phyloP scores from a whole-genome alignment of 2,888 invertebrate species.

The Tachina grossa region DNA sequence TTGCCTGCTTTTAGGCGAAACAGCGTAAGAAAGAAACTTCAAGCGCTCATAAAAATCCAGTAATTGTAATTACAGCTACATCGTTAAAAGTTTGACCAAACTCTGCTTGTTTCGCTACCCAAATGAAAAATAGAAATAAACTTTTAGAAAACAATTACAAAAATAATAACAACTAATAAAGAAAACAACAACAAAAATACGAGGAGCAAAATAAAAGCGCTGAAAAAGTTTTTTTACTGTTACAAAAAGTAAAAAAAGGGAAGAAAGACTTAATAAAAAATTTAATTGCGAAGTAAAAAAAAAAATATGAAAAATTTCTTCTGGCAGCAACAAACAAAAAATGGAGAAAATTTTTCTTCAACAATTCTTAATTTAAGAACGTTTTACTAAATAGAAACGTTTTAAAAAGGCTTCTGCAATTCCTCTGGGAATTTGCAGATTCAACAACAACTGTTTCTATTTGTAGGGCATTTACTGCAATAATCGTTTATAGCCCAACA shows the following conservation, averaged over 20 bases:
- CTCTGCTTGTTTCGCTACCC: neutral
- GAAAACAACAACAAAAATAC: constrained; percentile 44
- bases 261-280: neutral
- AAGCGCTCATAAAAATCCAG: neutral
- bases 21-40: neutral
- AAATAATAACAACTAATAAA: constrained; percentile 65
- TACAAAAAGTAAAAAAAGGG: neutral
- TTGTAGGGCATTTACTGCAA: constrained; percentile 40
- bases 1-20: constrained; percentile 40
- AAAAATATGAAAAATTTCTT: constrained; percentile 2
- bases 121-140: constrained; percentile 35
- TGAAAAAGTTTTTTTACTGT: constrained; percentile 41
- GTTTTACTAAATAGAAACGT: constrained; percentile 32
- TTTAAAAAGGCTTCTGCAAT: constrained; percentile 39
- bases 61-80: constrained; percentile 47
- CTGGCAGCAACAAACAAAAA: constrained; percentile 30
- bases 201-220: constrained; percentile 12
- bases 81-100: constrained; percentile 60
- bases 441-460: constrained; percentile 27
- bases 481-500: constrained; percentile 57
- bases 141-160: constrained; percentile 57
- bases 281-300: neutral
- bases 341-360: constrained; percentile 1
- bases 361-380: constrained; percentile 8
- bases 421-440: constrained; percentile 14